These are phyloP conservation scores for Egretta garzetta DNA, from an alignment of 2,113 vertebrate genomes.

Conservation along the genomic window DNA sequence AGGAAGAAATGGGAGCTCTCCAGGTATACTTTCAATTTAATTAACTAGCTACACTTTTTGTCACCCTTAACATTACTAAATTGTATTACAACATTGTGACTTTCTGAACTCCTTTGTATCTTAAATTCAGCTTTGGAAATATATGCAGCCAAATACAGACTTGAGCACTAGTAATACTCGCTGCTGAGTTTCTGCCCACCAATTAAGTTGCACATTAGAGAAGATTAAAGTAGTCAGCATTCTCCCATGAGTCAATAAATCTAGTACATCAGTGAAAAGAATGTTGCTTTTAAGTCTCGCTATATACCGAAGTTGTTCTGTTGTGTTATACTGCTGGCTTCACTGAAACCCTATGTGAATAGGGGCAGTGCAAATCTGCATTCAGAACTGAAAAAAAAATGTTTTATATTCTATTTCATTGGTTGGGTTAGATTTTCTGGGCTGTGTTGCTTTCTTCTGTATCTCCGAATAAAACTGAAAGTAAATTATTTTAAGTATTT, in stretches of 20 bases:
- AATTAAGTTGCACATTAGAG: not conserved
- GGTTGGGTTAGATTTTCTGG: not conserved
- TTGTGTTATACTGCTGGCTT: not conserved
- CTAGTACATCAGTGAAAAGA: not conserved
- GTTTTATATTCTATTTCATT: not conserved
- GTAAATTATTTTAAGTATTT: not conserved
- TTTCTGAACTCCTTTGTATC: not conserved
- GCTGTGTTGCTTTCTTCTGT: not conserved
- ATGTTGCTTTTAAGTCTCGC: not conserved
- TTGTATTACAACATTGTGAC: not conserved
- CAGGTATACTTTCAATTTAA: constrained; percentile 78
- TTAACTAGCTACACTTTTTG: not conserved
- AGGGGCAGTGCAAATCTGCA: not conserved
- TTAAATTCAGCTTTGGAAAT: not conserved
- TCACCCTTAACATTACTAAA: not conserved
- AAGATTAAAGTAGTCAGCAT: not conserved
- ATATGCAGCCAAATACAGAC: not conserved
- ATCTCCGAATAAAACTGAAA: not conserved
- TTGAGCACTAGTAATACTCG: not conserved
- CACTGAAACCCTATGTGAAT: not conserved
- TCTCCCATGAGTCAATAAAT: not conserved
- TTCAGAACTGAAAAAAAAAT: not conserved
- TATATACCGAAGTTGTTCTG: not conserved
- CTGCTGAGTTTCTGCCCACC: not conserved
- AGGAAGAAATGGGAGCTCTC: constrained; percentile 87